Base-by-base conservation (phyloP, 2,797 vertebrate genomes). In the Lepilemur ruficaudatus region DNA sequence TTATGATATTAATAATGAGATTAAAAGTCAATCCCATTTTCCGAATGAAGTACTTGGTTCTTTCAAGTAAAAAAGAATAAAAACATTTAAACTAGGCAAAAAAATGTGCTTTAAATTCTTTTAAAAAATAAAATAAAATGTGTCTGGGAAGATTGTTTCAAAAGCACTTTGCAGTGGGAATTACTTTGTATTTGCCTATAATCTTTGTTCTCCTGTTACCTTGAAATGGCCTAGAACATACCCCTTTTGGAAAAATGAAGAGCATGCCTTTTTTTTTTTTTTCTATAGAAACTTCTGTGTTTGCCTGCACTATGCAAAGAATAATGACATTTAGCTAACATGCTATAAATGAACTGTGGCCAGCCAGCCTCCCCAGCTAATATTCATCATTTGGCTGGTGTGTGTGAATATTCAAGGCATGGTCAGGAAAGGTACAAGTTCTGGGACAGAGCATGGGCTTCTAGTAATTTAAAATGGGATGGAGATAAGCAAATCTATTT, bases 401-500 rank as follows among this genome's bases (percentile, higher is more conserved):
- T 95, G 32, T 1, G 75, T 94, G 94, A 93, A 97, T 96, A 97
- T 94, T 96, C 95, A 97, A 86, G 80, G 28, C 61, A 86, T 87
- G 65, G 30, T 55, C 85, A 84, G 35, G 61, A 61, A 91, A 93
- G 65, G 46, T 41, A 18, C 25, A 89, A 69, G 38, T 65, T 82
- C 30, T 57, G 90, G 41, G 57, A 67, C 88, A 35, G 80, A 43
- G 89, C 20, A 67, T 86, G 38, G 70, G 43, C 63, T 65, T 90
- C 72, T 93, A 88, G 75, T 84, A 95, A 97, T 97, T 96, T 96
- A 96, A 97, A 97, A 97, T 89, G 59, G 55, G 43, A 96, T 85
- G 57, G 63, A 96, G 86, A 97, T 95, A 96, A 95, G 93, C 89
- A 98, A 97, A 96, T 91, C 80, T 63, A 92, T 97, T 98, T 97